Percentiles rank a stretch among this genome's conserved stretches.
These are phyloP conservation scores for Cantharis rustica DNA, from an alignment of 2,888 invertebrate species.

Conservation along the genomic window DNA sequence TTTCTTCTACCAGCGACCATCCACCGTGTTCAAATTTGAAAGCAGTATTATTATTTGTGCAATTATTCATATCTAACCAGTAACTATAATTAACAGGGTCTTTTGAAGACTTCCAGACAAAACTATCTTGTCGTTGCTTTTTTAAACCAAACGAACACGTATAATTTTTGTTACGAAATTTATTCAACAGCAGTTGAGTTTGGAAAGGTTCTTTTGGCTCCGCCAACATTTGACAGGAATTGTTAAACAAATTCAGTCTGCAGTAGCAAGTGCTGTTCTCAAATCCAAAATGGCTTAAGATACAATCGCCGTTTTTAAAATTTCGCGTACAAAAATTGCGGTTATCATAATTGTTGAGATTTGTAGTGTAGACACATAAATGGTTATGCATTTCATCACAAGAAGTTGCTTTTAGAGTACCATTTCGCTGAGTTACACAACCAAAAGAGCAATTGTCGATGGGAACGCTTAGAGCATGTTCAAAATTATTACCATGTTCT, in stretches of 20 bases:
- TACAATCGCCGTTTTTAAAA: neutral
- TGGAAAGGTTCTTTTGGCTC: conserved; percentile 10
- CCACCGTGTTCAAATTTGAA: neutral
- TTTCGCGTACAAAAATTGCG: neutral
- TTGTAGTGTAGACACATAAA: neutral
- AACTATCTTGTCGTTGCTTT: neutral
- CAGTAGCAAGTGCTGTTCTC: conserved; percentile 8
- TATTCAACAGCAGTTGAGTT: neutral
- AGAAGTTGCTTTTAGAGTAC: neutral
- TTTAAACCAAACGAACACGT: conserved; percentile 8
- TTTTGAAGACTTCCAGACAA: neutral
- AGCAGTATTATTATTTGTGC: neutral
- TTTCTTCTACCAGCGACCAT: conserved; percentile 4
- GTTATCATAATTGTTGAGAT: too few relatives aligned
- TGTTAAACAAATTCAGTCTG: neutral
- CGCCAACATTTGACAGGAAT: conserved; percentile 2
- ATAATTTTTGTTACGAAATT: neutral
- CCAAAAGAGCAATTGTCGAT: neutral
- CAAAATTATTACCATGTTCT: neutral
- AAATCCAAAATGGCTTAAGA: neutral
- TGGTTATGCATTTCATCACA: neutral
- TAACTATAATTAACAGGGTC: neutral
- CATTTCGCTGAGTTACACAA: neutral
- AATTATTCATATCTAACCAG: neutral
- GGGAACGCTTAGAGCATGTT: neutral